These are phyloP conservation scores for Meiosimyza platycephala DNA, from an alignment of 2,888 invertebrate species.

Conservation along the genomic window DNA sequence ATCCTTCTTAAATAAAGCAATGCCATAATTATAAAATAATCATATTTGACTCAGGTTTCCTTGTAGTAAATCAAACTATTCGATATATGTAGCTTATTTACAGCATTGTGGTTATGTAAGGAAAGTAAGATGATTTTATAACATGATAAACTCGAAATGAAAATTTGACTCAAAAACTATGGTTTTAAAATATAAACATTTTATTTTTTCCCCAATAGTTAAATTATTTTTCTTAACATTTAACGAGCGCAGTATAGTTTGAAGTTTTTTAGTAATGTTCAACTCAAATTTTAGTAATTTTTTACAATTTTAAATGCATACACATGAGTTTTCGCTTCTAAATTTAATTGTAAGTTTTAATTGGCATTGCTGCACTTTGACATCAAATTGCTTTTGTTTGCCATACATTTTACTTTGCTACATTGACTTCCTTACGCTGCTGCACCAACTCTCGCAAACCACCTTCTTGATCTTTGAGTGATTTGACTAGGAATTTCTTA, in stretches of 20 bases:
- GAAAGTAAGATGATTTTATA: conserved; percentile 68
- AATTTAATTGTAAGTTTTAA: conserved; percentile 5
- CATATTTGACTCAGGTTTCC: too few relatives aligned
- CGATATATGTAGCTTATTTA: too few relatives aligned
- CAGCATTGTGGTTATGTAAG: too few relatives aligned
- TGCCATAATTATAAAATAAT: too few relatives aligned
- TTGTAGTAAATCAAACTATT: too few relatives aligned
- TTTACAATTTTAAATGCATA: conserved; percentile 5
- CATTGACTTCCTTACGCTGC: conserved; percentile 71
- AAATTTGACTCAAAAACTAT: too few relatives aligned
- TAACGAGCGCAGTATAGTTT: conserved; percentile 14
- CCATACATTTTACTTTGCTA: conserved; percentile 26
- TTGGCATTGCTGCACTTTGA: not conserved
- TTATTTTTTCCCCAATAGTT: conserved; percentile 10
- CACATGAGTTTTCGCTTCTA: too few relatives aligned
- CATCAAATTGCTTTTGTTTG: not conserved
- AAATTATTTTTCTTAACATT: conserved; percentile 18
- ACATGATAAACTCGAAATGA: not conserved
- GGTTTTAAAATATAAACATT: not conserved
- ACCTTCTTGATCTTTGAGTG: conserved; percentile 83
- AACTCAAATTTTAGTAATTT: not conserved
- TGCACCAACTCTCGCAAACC: conserved; percentile 83
- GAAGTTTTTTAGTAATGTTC: not conserved
- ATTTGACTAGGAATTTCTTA: conserved; percentile 79
- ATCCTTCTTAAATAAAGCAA: too few relatives aligned